Percentiles rank a stretch among this genome's conserved stretches.
Conservation (phyloP, 2,113 vertebrate species). For the Rutilus rutilus region DNA sequence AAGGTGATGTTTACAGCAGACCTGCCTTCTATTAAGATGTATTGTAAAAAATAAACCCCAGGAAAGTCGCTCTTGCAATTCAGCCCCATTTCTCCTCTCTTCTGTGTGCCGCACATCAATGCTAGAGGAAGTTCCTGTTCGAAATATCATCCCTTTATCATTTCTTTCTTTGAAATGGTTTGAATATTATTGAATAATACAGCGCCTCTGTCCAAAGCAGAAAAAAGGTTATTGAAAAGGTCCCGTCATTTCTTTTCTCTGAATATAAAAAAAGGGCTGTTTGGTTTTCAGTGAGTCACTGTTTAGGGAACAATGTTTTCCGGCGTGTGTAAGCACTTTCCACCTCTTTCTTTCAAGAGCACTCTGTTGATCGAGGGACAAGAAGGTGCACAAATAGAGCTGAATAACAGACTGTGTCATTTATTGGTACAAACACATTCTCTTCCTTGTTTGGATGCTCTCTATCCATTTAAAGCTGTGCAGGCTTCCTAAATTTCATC, state of each 20-base stretch:
- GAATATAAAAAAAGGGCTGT: not conserved
- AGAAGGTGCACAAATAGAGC: not conserved
- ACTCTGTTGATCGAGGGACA: not conserved
- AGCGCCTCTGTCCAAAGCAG: not conserved
- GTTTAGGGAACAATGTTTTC: not conserved
- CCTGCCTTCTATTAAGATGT: constrained; percentile 1
- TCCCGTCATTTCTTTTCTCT: not conserved
- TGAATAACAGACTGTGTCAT: not conserved
- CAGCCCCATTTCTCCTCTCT: not conserved
- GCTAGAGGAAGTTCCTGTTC: not conserved
- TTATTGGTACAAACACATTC: not conserved
- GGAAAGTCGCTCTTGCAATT: not conserved
- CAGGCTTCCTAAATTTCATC: constrained; percentile 14
- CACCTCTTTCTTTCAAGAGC: not conserved
- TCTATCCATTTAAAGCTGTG: not conserved
- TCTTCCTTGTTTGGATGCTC: not conserved
- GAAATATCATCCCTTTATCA: not conserved
- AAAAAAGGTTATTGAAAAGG: not conserved
- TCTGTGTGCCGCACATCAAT: constrained; percentile 19
- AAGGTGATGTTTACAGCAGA: constrained; percentile 32
- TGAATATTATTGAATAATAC: not conserved
- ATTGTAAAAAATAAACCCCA: not conserved
- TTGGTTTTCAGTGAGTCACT: constrained; percentile 7
- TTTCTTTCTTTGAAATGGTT: not conserved
- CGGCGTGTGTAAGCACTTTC: not conserved